These are phyloP conservation scores for Hydraecia micacea DNA, from an alignment of 2,888 invertebrate genomes.

Conservation along the genomic window DNA sequence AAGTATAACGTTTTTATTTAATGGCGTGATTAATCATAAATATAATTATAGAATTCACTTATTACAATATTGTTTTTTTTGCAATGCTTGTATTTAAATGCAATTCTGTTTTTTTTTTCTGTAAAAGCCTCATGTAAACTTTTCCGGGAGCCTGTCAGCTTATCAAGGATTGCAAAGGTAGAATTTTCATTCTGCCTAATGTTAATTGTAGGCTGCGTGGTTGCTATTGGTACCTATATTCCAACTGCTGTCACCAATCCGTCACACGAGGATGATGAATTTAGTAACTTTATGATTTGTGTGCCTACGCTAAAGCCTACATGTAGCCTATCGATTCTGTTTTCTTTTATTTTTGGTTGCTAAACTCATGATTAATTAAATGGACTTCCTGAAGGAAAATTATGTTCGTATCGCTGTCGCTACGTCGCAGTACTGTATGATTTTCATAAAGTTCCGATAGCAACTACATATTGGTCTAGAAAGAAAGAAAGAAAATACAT, in stretches of 20 bases:
- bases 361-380: conserved; percentile 32
- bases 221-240: not conserved
- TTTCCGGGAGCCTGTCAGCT: not conserved
- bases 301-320: not conserved
- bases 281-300: not conserved
- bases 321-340: conserved; percentile 32
- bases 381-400: conserved; percentile 28
- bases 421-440: conserved; percentile 14
- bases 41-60: not conserved
- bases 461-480: no score
- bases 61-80: not conserved
- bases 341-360: conserved; percentile 39
- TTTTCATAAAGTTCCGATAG: not conserved
- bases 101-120: not conserved
- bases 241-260: not conserved
- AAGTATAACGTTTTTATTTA: no score
- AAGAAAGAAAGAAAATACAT: no score
- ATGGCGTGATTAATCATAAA: not conserved
- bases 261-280: not conserved
- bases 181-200: not conserved
- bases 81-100: not conserved
- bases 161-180: no score
- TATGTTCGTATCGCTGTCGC: not conserved
- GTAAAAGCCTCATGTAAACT: not conserved
- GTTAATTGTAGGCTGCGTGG: not conserved